Evolutionary conservation across 2,888 invertebrate genomes (phyloP).

Genomic region (Therioaphis trifolii): DNA sequence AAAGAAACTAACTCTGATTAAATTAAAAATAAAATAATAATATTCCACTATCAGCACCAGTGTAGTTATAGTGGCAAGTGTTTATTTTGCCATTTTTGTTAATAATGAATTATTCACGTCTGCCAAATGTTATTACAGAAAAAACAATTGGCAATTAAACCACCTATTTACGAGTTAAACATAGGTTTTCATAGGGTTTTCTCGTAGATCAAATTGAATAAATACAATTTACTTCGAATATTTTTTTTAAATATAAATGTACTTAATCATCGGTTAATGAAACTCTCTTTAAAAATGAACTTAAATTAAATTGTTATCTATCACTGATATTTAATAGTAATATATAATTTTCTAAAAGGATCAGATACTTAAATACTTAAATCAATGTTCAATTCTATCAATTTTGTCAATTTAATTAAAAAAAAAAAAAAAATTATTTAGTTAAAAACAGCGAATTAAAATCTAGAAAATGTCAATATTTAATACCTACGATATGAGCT

Average conservation of each 20-base stretch:
- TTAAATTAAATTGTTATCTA: background rate
- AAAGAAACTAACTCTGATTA: background rate
- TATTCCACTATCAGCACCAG: background rate
- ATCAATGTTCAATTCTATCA: too few relatives aligned
- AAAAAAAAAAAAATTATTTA: too few relatives aligned
- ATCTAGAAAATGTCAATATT: too few relatives aligned
- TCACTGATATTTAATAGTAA: too few relatives aligned
- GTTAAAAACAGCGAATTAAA: too few relatives aligned
- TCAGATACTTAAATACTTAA: too few relatives aligned
- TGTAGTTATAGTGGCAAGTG: background rate
- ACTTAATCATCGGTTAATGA: background rate
- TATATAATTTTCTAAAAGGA: too few relatives aligned
- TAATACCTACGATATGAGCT: too few relatives aligned
- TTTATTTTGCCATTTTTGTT: slow-evolving; percentile 31
- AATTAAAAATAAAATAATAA: background rate
- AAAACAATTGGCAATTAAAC: slow-evolving; percentile 27
- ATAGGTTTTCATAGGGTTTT: background rate
- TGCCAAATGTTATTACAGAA: background rate
- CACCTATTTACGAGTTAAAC: background rate
- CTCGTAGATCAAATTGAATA: background rate
- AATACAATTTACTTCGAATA: background rate
- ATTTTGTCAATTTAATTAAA: too few relatives aligned
- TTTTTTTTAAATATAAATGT: background rate
- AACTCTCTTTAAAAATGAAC: background rate
- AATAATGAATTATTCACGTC: slow-evolving; percentile 7